Evolutionary conservation across 2,797 vertebrate species (phyloP).

Genomic region (Epinephelus malabaricus): DNA sequence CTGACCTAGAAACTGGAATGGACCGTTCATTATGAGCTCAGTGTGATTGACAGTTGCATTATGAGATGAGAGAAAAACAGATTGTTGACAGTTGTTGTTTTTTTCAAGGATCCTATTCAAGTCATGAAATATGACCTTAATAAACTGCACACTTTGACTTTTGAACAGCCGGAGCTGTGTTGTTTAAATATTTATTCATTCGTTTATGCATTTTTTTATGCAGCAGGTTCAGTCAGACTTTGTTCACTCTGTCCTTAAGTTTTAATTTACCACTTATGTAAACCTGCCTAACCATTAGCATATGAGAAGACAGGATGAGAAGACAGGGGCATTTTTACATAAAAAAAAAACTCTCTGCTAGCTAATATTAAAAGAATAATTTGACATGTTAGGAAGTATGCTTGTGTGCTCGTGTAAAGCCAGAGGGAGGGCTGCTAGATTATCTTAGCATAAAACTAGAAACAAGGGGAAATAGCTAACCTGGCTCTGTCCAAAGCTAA

Average conservation of each 20-base stretch:
- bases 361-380: slow-evolving; percentile 7
- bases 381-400: neutral
- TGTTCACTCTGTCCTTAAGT: slow-evolving; percentile 12
- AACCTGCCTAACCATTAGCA: slow-evolving; percentile 3
- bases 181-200: slow-evolving; percentile 24
- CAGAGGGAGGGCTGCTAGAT: neutral
- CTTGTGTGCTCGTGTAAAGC: neutral
- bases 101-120: slow-evolving; percentile 15
- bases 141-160: slow-evolving; percentile 19
- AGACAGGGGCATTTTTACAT: neutral
- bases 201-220: slow-evolving; percentile 35
- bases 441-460: too few relatives aligned
- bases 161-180: neutral
- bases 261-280: slow-evolving; percentile 10
- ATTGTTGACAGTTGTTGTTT: neutral
- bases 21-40: neutral
- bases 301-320: neutral
- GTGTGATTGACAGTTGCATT: slow-evolving; percentile 4
- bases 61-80: neutral
- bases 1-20: neutral
- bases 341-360: neutral
- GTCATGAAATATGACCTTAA: slow-evolving; percentile 12
- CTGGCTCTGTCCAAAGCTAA: too few relatives aligned
- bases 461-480: too few relatives aligned
- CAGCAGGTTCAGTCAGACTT: slow-evolving; percentile 22